Percentiles rank a stretch among this genome's conserved stretches.
Conservation (phyloP, 2,113 vertebrate species). For the Pardalotus punctatus region DNA sequence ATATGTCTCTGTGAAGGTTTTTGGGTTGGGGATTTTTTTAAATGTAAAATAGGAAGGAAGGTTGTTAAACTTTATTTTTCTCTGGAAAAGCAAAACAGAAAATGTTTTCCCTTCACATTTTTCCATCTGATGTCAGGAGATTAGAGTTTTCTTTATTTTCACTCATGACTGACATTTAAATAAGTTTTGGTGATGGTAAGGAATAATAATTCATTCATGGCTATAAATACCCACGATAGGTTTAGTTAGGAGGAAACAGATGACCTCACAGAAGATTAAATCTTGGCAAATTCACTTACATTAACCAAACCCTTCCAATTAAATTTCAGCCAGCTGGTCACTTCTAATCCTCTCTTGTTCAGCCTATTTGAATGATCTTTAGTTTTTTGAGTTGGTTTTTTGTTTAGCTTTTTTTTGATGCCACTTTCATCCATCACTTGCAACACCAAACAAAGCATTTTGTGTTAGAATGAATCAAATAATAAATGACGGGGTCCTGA, state of each 20-base stretch:
- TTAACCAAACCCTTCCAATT: constrained; percentile 67
- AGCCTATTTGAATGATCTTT: constrained; percentile 65
- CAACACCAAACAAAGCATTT: constrained; percentile 62
- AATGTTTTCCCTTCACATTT: constrained; percentile 60
- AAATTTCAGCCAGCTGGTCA: constrained; percentile 70
- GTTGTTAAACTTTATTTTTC: constrained; percentile 39
- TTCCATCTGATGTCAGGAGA: constrained; percentile 61
- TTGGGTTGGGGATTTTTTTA: background rate
- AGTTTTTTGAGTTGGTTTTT: background rate
- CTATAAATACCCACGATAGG: constrained; percentile 72
- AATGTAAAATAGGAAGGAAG: background rate
- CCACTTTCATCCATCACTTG: constrained; percentile 38
- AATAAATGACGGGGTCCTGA: constrained; percentile 51
- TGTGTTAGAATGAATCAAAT: constrained; percentile 66
- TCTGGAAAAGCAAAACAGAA: constrained; percentile 34
- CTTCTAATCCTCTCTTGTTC: constrained; percentile 64
- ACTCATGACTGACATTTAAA: constrained; percentile 70
- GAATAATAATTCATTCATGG: constrained; percentile 72
- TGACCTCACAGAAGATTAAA: constrained; percentile 75
- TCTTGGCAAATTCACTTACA: constrained; percentile 69
- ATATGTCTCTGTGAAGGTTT: background rate
- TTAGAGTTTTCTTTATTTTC: constrained; percentile 68
- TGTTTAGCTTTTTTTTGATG: background rate
- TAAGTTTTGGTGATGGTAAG: constrained; percentile 61
- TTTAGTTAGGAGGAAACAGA: constrained; percentile 73